A percentile compares a stretch with the other conserved stretches of the same genome.
Evolutionary conservation across 2,797 vertebrate species (phyloP).

Genomic region (Phataginus tetradactyla): DNA sequence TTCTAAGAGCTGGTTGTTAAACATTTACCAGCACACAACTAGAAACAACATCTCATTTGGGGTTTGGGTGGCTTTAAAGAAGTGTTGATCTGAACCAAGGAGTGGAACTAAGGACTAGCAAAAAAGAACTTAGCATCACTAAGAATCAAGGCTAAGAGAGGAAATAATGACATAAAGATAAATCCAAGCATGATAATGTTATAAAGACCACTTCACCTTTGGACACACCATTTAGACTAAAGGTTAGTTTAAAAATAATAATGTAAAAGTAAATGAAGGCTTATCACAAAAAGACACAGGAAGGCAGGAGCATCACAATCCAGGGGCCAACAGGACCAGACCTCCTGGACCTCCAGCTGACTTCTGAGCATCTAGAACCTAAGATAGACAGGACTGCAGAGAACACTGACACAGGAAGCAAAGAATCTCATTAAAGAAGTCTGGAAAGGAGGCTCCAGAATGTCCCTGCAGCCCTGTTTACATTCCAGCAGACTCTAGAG

Average conservation of each 20-base stretch:
- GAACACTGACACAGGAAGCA: neutral
- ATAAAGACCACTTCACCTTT: neutral
- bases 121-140: neutral
- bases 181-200: neutral
- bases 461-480: neutral
- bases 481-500: neutral
- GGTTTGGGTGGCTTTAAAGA: neutral
- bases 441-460: neutral
- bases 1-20: neutral
- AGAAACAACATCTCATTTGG: neutral
- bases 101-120: neutral
- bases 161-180: neutral
- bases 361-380: neutral
- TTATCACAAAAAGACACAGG: neutral
- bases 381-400: neutral
- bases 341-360: neutral
- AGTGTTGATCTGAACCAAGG: neutral
- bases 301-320: neutral
- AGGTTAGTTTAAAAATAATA: neutral
- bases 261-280: neutral
- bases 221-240: neutral
- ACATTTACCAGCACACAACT: neutral
- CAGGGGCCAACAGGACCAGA: neutral
- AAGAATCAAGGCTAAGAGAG: neutral
- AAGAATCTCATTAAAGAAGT: neutral